Percentiles rank a stretch among this genome's conserved stretches.
Evolutionary conservation across 2,888 invertebrate species (phyloP).

Genomic region (Eulithis testata): DNA sequence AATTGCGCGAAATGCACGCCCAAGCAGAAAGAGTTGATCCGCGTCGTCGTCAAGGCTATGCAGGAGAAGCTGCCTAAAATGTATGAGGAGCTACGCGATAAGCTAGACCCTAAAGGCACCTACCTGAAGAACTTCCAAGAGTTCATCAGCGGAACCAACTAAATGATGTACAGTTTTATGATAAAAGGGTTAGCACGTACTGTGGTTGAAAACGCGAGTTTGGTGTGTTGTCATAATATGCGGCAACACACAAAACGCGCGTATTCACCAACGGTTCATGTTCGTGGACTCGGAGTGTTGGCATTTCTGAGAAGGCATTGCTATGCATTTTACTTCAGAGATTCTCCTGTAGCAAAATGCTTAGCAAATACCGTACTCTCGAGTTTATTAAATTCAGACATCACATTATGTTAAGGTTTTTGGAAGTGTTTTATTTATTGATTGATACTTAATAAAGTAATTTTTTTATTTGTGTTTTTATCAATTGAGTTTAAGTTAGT

Average conservation of each 20-base stretch:
- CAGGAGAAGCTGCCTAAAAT: slow-evolving; percentile 85
- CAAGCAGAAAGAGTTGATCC: slow-evolving; percentile 84
- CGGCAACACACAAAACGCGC: no score
- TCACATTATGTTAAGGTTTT: slow-evolving; percentile 23
- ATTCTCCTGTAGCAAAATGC: slow-evolving; percentile 21
- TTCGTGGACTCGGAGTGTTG: no score
- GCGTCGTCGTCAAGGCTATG: slow-evolving; percentile 86
- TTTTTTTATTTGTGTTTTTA: neutral
- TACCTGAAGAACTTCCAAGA: slow-evolving; percentile 85
- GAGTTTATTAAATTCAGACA: slow-evolving; percentile 2
- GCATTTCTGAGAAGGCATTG: neutral
- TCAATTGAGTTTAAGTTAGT: no score
- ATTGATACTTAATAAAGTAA: slow-evolving; percentile 10
- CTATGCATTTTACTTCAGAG: no score
- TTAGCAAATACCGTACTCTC: neutral
- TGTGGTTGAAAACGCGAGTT: neutral
- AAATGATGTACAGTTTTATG: slow-evolving; percentile 30
- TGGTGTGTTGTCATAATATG: no score
- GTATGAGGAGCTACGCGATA: slow-evolving; percentile 86
- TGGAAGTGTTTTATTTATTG: slow-evolving; percentile 14
- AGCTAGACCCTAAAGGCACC: slow-evolving; percentile 87
- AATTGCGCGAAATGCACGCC: slow-evolving; percentile 87
- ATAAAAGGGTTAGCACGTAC: neutral
- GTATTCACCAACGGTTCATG: no score
- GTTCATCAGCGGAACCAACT: slow-evolving; percentile 61